Evolutionary conservation across 2,888 invertebrate species (phyloP).

Genomic region (Ctena decussata): DNA sequence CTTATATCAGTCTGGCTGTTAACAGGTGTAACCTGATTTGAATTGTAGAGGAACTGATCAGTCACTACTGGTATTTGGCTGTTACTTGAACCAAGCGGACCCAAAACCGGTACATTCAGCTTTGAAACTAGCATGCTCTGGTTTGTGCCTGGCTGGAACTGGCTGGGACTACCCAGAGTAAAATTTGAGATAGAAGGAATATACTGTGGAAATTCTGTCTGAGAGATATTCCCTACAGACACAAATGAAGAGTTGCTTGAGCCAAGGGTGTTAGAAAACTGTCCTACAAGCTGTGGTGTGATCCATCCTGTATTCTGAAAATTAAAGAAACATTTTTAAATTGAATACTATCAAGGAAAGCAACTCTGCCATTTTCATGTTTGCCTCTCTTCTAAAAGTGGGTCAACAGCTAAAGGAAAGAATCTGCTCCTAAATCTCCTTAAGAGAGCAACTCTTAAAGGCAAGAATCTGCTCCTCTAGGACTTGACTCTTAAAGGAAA

Average conservation of each 20-base stretch:
- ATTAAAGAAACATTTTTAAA: too few relatives aligned
- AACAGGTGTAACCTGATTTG: not conserved
- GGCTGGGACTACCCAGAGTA: not conserved
- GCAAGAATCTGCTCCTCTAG: too few relatives aligned
- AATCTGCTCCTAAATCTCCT: too few relatives aligned
- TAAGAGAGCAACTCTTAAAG: too few relatives aligned
- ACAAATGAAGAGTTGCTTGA: not conserved
- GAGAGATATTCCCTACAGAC: not conserved
- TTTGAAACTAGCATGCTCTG: not conserved
- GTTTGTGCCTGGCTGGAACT: not conserved
- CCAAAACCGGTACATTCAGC: not conserved
- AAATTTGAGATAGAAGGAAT: not conserved
- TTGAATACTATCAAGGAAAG: too few relatives aligned
- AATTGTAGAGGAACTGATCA: not conserved
- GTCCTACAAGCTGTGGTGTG: not conserved
- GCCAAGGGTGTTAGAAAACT: not conserved
- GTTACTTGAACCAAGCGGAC: not conserved
- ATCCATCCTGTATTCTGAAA: not conserved
- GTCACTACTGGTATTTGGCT: not conserved
- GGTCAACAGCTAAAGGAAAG: too few relatives aligned
- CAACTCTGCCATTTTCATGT: too few relatives aligned
- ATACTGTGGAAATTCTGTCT: not conserved
- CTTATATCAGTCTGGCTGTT: not conserved
- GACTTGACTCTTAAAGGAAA: too few relatives aligned
- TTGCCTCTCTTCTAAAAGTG: too few relatives aligned